Evolutionary conservation across 2,888 invertebrate genomes (phyloP).

Genomic region (Pardosa pseudoannulata): DNA sequence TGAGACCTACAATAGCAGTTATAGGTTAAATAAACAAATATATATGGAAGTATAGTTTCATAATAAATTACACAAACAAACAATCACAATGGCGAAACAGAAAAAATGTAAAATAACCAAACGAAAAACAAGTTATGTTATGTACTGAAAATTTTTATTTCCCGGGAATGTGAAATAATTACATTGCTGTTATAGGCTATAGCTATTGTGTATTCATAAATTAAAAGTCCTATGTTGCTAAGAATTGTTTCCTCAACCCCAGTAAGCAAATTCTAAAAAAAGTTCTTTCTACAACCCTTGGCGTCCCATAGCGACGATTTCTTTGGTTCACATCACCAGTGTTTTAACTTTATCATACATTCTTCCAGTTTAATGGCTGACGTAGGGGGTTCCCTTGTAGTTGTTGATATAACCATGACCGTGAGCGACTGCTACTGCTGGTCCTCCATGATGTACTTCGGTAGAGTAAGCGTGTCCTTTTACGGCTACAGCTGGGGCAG

Average conservation of each 20-base stretch:
- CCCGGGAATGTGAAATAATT: not conserved
- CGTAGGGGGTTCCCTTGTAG: slow-evolving; percentile 58
- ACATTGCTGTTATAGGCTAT: not conserved
- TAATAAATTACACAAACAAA: too few species aligned
- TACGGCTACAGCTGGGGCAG: slow-evolving; percentile 17
- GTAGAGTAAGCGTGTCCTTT: slow-evolving; percentile 41
- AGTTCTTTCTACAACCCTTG: not conserved
- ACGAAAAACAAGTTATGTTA: too few species aligned
- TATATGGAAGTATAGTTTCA: too few species aligned
- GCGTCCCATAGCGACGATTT: slow-evolving; percentile 12
- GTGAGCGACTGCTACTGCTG: slow-evolving; percentile 17
- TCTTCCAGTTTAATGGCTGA: slow-evolving; percentile 45
- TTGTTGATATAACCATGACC: slow-evolving; percentile 41
- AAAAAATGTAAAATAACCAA: not conserved
- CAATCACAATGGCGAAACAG: too few species aligned
- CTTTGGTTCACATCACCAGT: slow-evolving; percentile 58
- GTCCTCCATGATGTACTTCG: slow-evolving; percentile 42
- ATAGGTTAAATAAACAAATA: too few species aligned
- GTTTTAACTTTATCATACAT: not conserved
- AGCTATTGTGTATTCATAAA: not conserved
- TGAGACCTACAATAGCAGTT: too few species aligned
- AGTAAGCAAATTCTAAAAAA: not conserved
- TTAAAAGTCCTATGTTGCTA: not conserved
- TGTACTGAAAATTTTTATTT: slow-evolving; percentile 2
- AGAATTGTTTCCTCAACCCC: not conserved